Percentiles rank a stretch among this genome's conserved stretches.
Conservation (phyloP, 2,888 invertebrate genomes). For the Hololepta plana region DNA sequence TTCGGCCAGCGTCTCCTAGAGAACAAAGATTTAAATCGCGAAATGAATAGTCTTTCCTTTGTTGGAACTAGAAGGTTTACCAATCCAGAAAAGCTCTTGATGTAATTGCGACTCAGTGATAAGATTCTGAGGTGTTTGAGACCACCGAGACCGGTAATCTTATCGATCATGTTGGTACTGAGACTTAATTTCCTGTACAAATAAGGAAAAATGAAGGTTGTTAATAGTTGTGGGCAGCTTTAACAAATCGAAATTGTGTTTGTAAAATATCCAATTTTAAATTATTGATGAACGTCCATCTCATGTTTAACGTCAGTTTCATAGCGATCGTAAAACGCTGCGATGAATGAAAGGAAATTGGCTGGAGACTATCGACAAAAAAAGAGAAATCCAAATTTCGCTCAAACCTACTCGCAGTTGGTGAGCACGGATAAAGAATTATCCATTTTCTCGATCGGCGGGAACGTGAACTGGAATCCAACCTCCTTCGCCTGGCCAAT, state of each 20-base stretch:
- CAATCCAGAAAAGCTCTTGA: constrained; percentile 78
- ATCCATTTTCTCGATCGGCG: constrained; percentile 94
- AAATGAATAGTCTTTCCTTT: no score
- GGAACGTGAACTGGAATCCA: constrained; percentile 72
- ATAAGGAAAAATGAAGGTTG: no score
- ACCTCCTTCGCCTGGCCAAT: constrained; percentile 58
- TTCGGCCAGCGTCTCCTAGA: constrained; percentile 66
- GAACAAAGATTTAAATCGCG: constrained; percentile 4
- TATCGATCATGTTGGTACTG: constrained; percentile 90
- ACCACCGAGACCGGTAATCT: constrained; percentile 66
- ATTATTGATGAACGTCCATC: no score
- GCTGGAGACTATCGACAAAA: no score
- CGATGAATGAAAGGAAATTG: no score
- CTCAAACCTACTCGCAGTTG: constrained; percentile 61
- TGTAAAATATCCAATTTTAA: no score
- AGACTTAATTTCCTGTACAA: constrained; percentile 64
- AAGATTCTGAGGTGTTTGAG: constrained; percentile 70
- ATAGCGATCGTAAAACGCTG: no score
- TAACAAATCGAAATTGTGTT: no score
- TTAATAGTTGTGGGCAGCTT: no score
- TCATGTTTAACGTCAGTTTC: no score
- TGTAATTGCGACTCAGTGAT: constrained; percentile 75
- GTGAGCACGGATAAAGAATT: constrained; percentile 51
- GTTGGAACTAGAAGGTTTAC: constrained; percentile 26
- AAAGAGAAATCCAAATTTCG: no score